phyloP scores from a whole-genome alignment of 1,140 invertebrate species.

The Phymorhynchus buccinoides region DNA sequence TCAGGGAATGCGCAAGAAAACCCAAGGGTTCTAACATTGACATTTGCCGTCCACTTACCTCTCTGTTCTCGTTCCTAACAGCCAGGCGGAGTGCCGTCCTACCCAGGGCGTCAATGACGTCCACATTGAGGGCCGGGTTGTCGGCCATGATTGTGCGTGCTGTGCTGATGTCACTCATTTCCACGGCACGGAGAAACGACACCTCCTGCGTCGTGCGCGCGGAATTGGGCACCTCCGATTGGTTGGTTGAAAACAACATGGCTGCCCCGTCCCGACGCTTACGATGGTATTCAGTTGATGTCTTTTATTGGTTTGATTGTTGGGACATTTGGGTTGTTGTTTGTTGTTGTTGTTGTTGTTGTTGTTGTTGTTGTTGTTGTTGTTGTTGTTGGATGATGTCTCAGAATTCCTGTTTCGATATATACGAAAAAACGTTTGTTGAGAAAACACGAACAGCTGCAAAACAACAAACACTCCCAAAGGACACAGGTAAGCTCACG shows the following conservation, averaged over 20 bases:
- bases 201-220: slow-evolving; percentile 40
- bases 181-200: slow-evolving; percentile 53
- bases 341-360: not conserved
- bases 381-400: not conserved
- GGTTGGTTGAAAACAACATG: slow-evolving; percentile 29
- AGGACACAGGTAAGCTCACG: no score
- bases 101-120: slow-evolving; percentile 56
- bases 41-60: no score
- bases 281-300: not conserved
- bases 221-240: not conserved
- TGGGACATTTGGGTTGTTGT: not conserved
- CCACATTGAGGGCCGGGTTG: slow-evolving; percentile 57
- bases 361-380: not conserved
- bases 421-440: not conserved
- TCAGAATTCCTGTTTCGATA: not conserved
- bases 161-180: slow-evolving; percentile 54
- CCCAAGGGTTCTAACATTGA: no score
- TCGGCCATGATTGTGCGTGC: slow-evolving; percentile 53
- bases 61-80: slow-evolving; percentile 63
- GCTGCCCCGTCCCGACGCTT: no score
- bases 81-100: slow-evolving; percentile 60
- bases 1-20: no score
- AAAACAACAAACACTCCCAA: no score
- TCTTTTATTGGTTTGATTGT: not conserved
- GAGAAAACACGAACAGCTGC: not conserved